Percentiles rank a stretch among this genome's conserved stretches.
Conservation (phyloP, 2,888 invertebrate genomes). For the Noctua janthina region DNA sequence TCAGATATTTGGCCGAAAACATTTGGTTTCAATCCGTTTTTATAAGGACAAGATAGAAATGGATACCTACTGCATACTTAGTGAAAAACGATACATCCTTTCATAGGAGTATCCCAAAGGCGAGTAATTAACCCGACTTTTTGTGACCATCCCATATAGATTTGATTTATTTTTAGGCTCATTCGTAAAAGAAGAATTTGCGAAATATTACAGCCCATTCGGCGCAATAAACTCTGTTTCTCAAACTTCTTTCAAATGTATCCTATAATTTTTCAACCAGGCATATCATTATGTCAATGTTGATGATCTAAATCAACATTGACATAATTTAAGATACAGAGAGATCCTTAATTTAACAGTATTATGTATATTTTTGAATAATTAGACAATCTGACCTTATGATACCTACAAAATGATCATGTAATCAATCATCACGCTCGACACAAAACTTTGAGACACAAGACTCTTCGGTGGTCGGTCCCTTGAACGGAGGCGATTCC, state of each 20-base stretch:
- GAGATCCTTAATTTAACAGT: not conserved
- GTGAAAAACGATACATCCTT: conserved; percentile 84
- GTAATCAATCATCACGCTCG: conserved; percentile 4
- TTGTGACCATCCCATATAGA: conserved; percentile 86
- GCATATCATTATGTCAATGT: not conserved
- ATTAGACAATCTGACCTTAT: too few relatives aligned
- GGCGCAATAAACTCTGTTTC: conserved; percentile 74
- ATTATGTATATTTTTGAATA: not conserved
- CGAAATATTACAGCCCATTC: conserved; percentile 87
- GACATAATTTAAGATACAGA: not conserved
- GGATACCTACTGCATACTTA: conserved; percentile 65
- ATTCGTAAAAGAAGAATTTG: conserved; percentile 89
- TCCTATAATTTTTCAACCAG: not conserved
- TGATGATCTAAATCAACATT: not conserved
- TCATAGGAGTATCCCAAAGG: conserved; percentile 83
- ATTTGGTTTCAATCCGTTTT: conserved; percentile 50
- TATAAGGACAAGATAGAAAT: conserved; percentile 63
- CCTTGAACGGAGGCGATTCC: conserved; percentile 80
- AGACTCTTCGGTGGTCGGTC: conserved; percentile 65
- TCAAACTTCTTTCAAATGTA: conserved; percentile 71
- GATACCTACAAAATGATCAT: not conserved
- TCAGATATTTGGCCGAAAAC: conserved; percentile 29
- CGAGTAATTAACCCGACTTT: conserved; percentile 89
- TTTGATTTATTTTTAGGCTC: conserved; percentile 89
- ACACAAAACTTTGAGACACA: conserved; percentile 79